Evolutionary conservation across 2,113 vertebrate species (phyloP).

Genomic region (Cathartes aura): DNA sequence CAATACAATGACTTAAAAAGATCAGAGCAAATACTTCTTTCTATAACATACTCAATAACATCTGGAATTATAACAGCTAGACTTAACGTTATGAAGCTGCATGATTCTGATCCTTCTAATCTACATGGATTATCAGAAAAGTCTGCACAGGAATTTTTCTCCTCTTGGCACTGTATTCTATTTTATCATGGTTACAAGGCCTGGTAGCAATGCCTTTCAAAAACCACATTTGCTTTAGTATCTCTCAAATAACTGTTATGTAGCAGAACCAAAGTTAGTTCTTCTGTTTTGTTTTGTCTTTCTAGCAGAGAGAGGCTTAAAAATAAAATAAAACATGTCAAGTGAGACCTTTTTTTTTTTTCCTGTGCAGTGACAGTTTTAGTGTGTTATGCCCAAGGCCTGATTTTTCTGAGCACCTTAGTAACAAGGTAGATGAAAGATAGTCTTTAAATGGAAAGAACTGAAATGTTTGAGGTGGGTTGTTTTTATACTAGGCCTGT

Average conservation of each 20-base stretch:
- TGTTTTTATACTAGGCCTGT: background rate
- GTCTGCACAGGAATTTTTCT: background rate
- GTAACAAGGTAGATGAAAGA: background rate
- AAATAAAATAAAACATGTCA: background rate
- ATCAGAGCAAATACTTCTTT: background rate
- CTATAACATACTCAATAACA: background rate
- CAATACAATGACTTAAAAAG: background rate
- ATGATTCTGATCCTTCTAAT: background rate
- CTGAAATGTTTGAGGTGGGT: background rate
- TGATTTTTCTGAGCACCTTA: background rate
- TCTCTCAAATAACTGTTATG: background rate
- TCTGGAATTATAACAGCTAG: background rate
- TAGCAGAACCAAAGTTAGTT: background rate
- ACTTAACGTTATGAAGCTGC: background rate
- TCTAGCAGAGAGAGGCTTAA: background rate
- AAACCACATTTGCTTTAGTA: background rate
- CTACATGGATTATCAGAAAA: background rate
- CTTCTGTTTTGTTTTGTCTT: background rate
- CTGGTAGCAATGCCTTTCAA: background rate
- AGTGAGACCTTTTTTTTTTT: background rate
- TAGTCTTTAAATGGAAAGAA: background rate
- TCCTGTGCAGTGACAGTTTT: background rate
- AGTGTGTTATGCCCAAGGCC: background rate
- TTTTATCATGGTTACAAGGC: background rate
- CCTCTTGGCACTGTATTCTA: background rate